phyloP scores from a whole-genome alignment of 2,888 invertebrate species.

The Stenurella melanura region DNA sequence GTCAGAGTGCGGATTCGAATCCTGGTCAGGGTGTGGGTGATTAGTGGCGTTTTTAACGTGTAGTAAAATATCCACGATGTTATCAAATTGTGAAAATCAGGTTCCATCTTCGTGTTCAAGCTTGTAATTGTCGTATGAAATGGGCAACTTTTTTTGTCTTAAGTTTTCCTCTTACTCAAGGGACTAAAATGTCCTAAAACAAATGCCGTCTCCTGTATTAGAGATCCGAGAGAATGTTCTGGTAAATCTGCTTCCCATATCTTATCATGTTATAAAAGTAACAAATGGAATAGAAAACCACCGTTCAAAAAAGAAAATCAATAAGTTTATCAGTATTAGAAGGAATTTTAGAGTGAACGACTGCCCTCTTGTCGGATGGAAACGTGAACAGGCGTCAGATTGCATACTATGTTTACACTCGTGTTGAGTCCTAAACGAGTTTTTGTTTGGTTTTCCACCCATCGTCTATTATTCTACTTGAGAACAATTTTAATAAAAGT shows the following conservation, averaged over 20 bases:
- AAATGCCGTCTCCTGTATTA: too few species aligned
- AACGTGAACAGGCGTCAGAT: conserved; percentile 47
- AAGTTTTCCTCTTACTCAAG: too few species aligned
- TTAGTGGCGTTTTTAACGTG: too few species aligned
- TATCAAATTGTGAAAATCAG: too few species aligned
- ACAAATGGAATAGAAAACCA: conserved; percentile 17
- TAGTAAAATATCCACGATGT: too few species aligned
- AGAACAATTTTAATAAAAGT: conserved; percentile 44
- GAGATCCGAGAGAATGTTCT: background rate
- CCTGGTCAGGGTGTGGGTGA: too few species aligned
- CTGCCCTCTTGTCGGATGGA: conserved; percentile 45
- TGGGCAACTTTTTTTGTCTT: too few species aligned
- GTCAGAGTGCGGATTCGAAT: too few species aligned
- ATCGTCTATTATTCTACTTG: background rate
- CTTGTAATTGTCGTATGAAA: too few species aligned
- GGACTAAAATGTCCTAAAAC: too few species aligned
- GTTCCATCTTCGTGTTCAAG: too few species aligned
- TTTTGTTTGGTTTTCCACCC: conserved; percentile 44
- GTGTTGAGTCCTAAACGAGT: conserved; percentile 40
- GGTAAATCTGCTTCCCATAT: background rate
- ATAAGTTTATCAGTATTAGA: conserved; percentile 36
- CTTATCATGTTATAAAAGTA: background rate
- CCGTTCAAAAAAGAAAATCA: conserved; percentile 33
- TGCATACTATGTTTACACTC: conserved; percentile 41
- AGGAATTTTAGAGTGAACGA: conserved; percentile 37